phyloP scores from a whole-genome alignment of 1,140 invertebrate species.

The Oncopeltus fasciatus region DNA sequence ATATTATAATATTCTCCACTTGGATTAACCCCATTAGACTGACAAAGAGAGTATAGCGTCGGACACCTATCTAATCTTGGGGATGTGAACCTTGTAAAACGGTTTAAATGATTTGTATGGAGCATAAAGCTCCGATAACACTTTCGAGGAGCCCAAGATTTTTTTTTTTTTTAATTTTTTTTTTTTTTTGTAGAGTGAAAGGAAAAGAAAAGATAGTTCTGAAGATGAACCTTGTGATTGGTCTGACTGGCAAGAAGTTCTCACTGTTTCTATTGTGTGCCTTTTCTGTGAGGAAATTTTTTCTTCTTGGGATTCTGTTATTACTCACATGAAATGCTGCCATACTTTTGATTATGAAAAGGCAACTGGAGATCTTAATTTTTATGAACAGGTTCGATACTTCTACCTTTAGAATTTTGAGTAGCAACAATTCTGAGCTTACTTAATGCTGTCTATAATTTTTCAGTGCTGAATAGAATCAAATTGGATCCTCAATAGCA shows the following conservation, averaged over 20 bases:
- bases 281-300: constrained; percentile 50
- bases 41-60: too few species aligned
- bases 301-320: constrained; percentile 41
- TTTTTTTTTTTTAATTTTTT: too few species aligned
- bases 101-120: too few species aligned
- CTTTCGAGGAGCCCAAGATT: too few species aligned
- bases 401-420: neutral
- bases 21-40: too few species aligned
- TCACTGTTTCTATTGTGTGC: constrained; percentile 44
- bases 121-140: too few species aligned
- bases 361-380: constrained; percentile 43
- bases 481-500: too few species aligned
- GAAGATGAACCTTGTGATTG: constrained; percentile 48
- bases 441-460: neutral
- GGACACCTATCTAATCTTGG: too few species aligned
- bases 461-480: too few species aligned
- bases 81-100: too few species aligned
- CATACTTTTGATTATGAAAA: constrained; percentile 55
- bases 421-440: neutral
- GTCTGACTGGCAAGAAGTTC: constrained; percentile 67
- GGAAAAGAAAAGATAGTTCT: constrained; percentile 24
- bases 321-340: constrained; percentile 48
- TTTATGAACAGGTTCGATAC: constrained; percentile 55
- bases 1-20: too few species aligned
- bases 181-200: constrained; percentile 20